phyloP scores from a whole-genome alignment of 2,113 vertebrate species.

The Channa argus region DNA sequence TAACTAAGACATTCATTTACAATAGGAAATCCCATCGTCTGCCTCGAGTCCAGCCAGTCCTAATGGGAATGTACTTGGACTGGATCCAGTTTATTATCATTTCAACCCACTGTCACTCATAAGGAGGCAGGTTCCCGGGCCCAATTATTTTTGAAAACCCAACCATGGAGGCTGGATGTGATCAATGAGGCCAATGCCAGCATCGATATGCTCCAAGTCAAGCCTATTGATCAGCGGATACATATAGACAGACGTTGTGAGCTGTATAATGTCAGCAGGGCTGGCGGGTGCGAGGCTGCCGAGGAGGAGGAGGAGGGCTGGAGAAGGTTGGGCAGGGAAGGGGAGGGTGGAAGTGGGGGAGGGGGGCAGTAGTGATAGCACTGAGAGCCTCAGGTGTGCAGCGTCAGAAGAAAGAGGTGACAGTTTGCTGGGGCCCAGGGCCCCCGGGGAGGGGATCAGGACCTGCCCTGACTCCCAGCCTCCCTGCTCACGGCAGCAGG shows the following conservation, averaged over 20 bases:
- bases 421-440: constrained; percentile 79
- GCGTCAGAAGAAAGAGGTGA: constrained; percentile 89
- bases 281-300: constrained; percentile 19
- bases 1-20: constrained; percentile 49
- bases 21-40: constrained; percentile 61
- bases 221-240: constrained; percentile 90
- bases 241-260: constrained; percentile 88
- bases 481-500: constrained; percentile 76
- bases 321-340: background rate
- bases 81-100: constrained; percentile 81
- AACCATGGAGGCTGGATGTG: constrained; percentile 86
- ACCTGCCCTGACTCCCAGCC: constrained; percentile 75
- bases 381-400: constrained; percentile 91
- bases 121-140: constrained; percentile 77
- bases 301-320: constrained; percentile 2
- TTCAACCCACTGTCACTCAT: constrained; percentile 80
- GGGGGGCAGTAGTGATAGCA: constrained; percentile 49
- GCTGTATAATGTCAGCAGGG: constrained; percentile 91
- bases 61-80: constrained; percentile 67
- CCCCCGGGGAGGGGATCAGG: constrained; percentile 83
- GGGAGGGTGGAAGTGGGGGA: background rate
- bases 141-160: constrained; percentile 92
- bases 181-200: constrained; percentile 91
- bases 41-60: constrained; percentile 61
- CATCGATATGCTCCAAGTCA: constrained; percentile 88